Evolutionary conservation across 2,113 vertebrate species (phyloP), one percentile per base, ranked within the genome.

Genomic region (Irena cyanogastra): DNA sequence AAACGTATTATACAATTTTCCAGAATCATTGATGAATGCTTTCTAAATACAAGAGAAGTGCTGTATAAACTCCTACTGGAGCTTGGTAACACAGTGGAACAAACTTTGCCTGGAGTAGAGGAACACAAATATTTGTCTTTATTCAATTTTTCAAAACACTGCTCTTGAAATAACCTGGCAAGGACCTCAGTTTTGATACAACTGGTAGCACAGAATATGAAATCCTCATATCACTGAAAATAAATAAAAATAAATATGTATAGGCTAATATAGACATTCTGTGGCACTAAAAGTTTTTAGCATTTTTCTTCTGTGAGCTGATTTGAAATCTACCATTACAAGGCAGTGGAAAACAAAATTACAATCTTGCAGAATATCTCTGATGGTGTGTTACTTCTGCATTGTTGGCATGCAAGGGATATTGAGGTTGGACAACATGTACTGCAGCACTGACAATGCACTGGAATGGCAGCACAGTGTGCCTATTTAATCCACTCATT

Each of bases 141-240:
- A 57, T 84, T 59, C 71, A 83, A 72, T 94, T 96, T 96, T 91
- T 81, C 59, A 74, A 96, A 74, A 16, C 18, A 94, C 31, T 94
- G 69, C 42, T 53, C 81, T 82, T 94, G 65, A 94, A 97, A 94
- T 72, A 97, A 92, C 30, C 63, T 94, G 74, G 39, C 85, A 94
- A 52, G 45, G 44, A 87, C 8, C 39, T 86, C 93, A 96, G 22
- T 79, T 94, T 95, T 95, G 28, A 95, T 89, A 54, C 66, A 92
- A 44, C 57, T 78, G 22, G 22, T 11, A 91, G 10, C 50, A 56
- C 0, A 47, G 37, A 93, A 91, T 84, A 91, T 57, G 10, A 91
- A 93, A 89, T 19, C 19, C 39, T 65, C 37, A 26, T 5, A 79
- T 35, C 22, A 79, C 6, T 52, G 23, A 68, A 84, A 92, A 56